A percentile compares a stretch with the other conserved stretches of the same genome.
Evolutionary conservation across 2,888 invertebrate species (phyloP).

Genomic region (Leptogaster cylindrica): DNA sequence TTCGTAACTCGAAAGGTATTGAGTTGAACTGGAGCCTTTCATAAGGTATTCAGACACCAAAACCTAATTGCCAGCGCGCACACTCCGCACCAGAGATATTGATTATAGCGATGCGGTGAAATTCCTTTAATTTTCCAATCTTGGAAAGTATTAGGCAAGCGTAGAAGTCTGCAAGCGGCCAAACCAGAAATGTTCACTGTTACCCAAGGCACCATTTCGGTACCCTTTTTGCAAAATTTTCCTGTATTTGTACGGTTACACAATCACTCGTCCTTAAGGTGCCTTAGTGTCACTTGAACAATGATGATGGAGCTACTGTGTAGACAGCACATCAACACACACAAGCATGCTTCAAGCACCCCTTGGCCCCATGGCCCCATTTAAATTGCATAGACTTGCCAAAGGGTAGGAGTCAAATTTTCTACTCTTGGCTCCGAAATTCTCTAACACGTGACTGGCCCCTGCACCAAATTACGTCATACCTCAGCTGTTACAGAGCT

Average conservation of each 20-base stretch:
- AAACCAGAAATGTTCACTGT: slow-evolving; percentile 24
- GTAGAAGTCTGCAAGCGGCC: slow-evolving; percentile 1
- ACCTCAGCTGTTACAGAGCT: slow-evolving; percentile 57
- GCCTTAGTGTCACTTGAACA: background rate
- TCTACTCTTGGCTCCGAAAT: slow-evolving; percentile 29
- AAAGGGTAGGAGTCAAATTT: slow-evolving; percentile 22
- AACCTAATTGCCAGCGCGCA: slow-evolving; percentile 40
- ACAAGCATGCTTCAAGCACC: background rate
- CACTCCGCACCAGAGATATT: slow-evolving; percentile 48
- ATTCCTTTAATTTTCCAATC: slow-evolving; percentile 41
- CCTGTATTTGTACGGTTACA: slow-evolving; percentile 14
- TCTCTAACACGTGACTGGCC: slow-evolving; percentile 51
- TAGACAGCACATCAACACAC: slow-evolving; percentile 7
- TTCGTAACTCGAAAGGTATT: slow-evolving; percentile 4
- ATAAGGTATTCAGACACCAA: background rate
- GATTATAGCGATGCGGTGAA: slow-evolving; percentile 50
- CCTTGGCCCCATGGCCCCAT: slow-evolving; percentile 21
- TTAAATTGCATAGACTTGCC: slow-evolving; percentile 24
- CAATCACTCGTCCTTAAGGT: slow-evolving; percentile 8
- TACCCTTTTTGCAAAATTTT: background rate
- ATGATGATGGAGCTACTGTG: background rate
- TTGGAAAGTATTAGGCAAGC: slow-evolving; percentile 24
- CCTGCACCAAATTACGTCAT: slow-evolving; percentile 59
- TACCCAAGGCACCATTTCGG: background rate
- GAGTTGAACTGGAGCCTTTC: background rate